Percentiles rank a stretch among this genome's conserved stretches.
Conservation (phyloP, 2,888 invertebrate species). For the Chaetogeoica ovagalla region DNA sequence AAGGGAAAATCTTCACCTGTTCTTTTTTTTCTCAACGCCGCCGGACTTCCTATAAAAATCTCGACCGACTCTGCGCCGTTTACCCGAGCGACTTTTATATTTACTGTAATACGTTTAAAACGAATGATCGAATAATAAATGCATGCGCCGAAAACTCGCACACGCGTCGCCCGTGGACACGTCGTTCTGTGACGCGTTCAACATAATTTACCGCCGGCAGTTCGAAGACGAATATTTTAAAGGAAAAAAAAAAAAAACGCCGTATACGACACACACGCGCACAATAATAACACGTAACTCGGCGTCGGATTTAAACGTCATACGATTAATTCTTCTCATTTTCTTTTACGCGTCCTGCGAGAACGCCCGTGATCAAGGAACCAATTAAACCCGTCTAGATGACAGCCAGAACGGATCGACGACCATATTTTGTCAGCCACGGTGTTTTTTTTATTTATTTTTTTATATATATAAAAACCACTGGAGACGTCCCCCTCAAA, state of each 20-base stretch:
- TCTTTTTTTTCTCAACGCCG: conserved; percentile 11
- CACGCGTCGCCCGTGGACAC: not conserved
- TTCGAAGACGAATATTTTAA: conserved; percentile 1
- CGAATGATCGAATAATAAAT: conserved; percentile 8
- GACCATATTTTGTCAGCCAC: conserved; percentile 49
- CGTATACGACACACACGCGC: not conserved
- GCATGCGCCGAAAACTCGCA: not conserved
- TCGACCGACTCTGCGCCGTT: conserved; percentile 13
- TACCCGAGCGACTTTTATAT: conserved; percentile 34
- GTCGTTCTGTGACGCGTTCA: not conserved
- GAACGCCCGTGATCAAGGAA: conserved; percentile 27
- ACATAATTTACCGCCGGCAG: not conserved
- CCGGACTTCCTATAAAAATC: conserved; percentile 39
- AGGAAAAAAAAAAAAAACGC: too few species aligned
- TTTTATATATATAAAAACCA: conserved; percentile 43
- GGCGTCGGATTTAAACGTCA: conserved; percentile 25
- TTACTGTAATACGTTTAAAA: conserved; percentile 29
- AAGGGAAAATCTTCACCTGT: conserved; percentile 37
- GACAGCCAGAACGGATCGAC: conserved; percentile 47
- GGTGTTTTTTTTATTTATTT: conserved; percentile 14
- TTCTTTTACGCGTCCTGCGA: not conserved
- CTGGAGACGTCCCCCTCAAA: conserved; percentile 46
- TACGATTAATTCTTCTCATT: conserved; percentile 3
- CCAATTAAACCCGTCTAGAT: conserved; percentile 45
- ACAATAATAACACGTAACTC: not conserved